phyloP scores from a whole-genome alignment of 2,888 invertebrate species.

The Linnaemya tessellans region DNA sequence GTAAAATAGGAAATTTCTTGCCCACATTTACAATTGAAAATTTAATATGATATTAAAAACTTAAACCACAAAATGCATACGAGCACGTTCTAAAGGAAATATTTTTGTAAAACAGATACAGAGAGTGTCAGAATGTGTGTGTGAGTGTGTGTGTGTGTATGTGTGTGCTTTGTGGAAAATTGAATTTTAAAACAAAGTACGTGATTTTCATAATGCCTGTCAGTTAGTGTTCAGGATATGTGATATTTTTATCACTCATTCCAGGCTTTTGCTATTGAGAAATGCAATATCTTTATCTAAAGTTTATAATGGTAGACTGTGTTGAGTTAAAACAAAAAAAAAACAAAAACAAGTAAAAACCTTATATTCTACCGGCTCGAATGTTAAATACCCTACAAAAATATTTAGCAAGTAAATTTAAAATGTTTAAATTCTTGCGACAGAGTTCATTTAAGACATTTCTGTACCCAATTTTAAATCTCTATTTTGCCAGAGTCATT shows the following conservation, averaged over 20 bases:
- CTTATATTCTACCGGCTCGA: no score
- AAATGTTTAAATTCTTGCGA: no score
- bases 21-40: background rate
- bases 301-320: background rate
- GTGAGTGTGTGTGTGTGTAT: background rate
- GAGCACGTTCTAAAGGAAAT: background rate
- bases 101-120: background rate
- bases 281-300: slow-evolving; percentile 4
- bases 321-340: no score
- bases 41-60: slow-evolving; percentile 10
- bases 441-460: no score
- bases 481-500: no score
- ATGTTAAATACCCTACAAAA: no score
- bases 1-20: background rate
- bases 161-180: slow-evolving; percentile 1
- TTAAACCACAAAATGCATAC: background rate
- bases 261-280: background rate
- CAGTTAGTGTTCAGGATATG: slow-evolving; percentile 15
- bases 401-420: no score
- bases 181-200: slow-evolving; percentile 32
- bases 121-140: background rate
- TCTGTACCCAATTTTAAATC: no score
- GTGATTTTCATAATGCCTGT: slow-evolving; percentile 29
- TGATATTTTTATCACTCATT: slow-evolving; percentile 10
- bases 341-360: no score